Conservation (phyloP, 1,140 invertebrate species). For the Pseudomyrmex dendroicus region DNA sequence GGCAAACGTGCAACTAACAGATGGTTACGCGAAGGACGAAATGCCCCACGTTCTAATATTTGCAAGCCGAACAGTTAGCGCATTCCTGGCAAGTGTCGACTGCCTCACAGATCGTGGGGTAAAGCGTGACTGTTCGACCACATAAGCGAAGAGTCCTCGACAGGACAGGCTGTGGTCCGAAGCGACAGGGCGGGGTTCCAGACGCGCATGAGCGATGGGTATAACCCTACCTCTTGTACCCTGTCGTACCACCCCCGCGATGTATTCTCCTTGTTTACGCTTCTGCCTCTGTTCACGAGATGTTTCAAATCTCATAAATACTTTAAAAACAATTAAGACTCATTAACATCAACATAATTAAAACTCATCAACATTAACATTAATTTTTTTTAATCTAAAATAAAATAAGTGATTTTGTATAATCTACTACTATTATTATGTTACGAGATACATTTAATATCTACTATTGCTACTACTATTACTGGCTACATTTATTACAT, state of each 20-base stretch:
- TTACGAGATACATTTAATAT: no score
- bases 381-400: no score
- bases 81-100: constrained; percentile 74
- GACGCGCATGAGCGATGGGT: constrained; percentile 77
- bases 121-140: constrained; percentile 81
- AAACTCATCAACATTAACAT: not conserved
- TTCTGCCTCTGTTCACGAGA: constrained; percentile 58
- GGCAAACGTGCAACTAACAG: constrained; percentile 25
- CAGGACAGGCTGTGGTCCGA: constrained; percentile 70
- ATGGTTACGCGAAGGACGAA: constrained; percentile 27
- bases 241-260: constrained; percentile 63
- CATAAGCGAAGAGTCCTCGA: constrained; percentile 78
- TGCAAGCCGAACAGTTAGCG: constrained; percentile 46
- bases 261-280: constrained; percentile 79
- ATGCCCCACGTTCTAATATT: no score
- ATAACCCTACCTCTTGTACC: constrained; percentile 66
- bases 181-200: constrained; percentile 82
- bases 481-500: no score
- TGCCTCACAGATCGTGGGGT: constrained; percentile 81
- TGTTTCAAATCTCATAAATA: not conserved
- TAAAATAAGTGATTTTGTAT: no score
- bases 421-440: no score
- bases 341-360: not conserved
- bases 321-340: not conserved
- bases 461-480: no score